Conservation (phyloP, 2,888 invertebrate species). For the Cepaea hortensis region DNA sequence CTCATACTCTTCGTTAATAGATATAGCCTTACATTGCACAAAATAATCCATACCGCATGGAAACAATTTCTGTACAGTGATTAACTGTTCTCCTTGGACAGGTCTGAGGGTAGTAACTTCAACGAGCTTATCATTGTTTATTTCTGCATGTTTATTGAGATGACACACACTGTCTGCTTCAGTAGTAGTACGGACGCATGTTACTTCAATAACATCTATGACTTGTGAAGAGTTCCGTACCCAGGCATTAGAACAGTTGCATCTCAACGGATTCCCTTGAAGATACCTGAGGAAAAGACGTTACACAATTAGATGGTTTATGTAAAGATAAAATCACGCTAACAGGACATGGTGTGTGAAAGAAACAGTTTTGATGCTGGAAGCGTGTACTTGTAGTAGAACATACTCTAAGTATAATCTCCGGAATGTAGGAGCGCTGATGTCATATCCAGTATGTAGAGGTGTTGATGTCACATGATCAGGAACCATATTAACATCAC, state of each 20-base stretch:
- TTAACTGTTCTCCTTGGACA: not conserved
- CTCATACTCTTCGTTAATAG: no score
- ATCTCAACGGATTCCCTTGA: conserved; percentile 26
- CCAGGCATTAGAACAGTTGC: conserved; percentile 36
- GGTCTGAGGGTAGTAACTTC: not conserved
- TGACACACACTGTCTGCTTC: not conserved
- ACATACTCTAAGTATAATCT: no score
- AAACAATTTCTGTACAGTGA: not conserved
- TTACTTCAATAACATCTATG: not conserved
- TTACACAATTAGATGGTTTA: no score
- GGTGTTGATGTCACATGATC: no score
- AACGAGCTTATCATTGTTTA: not conserved
- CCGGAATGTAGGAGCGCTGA: no score
- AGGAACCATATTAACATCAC: no score
- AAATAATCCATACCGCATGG: not conserved
- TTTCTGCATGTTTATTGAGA: not conserved
- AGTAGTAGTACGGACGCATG: not conserved
- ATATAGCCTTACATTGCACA: not conserved
- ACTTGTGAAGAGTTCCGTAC: conserved; percentile 3
- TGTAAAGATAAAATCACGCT: no score
- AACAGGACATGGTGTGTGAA: no score
- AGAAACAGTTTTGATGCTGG: no score
- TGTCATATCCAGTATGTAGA: no score
- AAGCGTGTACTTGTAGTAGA: no score
- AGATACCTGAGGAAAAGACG: conserved; percentile 22